Evolutionary conservation across 1,140 invertebrate species (phyloP).

Genomic region (Tetramorium parvispinum): DNA sequence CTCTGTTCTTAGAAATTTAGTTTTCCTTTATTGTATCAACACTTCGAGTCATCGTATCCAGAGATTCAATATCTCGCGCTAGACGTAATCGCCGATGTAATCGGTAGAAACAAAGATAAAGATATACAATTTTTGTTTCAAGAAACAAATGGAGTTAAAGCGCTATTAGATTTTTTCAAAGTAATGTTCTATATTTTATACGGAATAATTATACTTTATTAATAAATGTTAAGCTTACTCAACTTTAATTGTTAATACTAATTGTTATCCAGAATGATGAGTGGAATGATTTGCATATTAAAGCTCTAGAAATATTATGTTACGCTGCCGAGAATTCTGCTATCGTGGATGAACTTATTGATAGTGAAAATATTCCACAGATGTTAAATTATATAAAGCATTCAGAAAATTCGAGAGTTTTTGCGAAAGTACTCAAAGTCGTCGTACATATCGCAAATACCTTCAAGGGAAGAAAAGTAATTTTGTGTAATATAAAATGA

Average conservation of each 20-base stretch:
- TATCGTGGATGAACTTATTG: conserved; percentile 72
- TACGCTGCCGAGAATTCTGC: conserved; percentile 72
- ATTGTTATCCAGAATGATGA: conserved; percentile 72
- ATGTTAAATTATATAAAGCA: conserved; percentile 76
- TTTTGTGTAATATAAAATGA: not conserved
- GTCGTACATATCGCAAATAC: conserved; percentile 73
- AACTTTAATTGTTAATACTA: not conserved
- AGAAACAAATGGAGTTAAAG: conserved; percentile 72
- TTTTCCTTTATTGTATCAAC: conserved; percentile 74
- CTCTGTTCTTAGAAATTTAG: conserved; percentile 73
- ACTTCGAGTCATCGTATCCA: conserved; percentile 75
- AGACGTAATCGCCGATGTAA: conserved; percentile 72
- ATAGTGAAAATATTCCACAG: conserved; percentile 66
- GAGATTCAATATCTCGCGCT: conserved; percentile 79
- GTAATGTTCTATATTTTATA: conserved; percentile 69
- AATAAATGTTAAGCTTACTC: not conserved
- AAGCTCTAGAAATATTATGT: conserved; percentile 70
- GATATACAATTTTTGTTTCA: conserved; percentile 78
- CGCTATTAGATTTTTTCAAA: conserved; percentile 77
- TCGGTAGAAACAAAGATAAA: conserved; percentile 75
- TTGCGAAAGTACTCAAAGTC: conserved; percentile 65
- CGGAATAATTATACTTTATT: not conserved
- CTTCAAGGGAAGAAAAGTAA: conserved; percentile 75
- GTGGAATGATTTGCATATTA: conserved; percentile 76
- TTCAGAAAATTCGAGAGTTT: conserved; percentile 48